Conservation (phyloP, 2,797 vertebrate genomes). For the Discoglossus pictus region DNA sequence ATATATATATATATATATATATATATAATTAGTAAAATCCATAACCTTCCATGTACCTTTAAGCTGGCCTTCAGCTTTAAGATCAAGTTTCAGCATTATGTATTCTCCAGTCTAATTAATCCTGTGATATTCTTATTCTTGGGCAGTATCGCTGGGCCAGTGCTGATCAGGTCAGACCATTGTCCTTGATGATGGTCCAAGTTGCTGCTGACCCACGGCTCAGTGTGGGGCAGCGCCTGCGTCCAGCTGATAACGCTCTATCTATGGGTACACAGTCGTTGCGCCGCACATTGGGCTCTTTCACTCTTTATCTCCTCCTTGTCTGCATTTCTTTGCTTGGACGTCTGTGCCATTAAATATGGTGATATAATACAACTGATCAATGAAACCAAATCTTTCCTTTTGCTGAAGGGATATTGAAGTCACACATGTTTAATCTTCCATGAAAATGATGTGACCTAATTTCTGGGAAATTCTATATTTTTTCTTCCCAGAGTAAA, state of each 20-base stretch:
- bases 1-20: too few species aligned
- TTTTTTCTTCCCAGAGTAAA: too few species aligned
- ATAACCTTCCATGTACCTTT: conserved; percentile 8
- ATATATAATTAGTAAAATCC: too few species aligned
- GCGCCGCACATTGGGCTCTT: conserved; percentile 20
- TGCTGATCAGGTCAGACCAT: conserved; percentile 60
- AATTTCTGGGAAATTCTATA: too few species aligned
- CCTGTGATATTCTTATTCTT: conserved; percentile 12
- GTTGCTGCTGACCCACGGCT: conserved; percentile 54
- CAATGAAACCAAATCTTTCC: too few species aligned
- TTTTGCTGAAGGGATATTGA: too few species aligned
- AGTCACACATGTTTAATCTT: too few species aligned
- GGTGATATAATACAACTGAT: too few species aligned
- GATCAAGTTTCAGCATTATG: not conserved
- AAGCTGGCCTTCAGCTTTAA: not conserved
- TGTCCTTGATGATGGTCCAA: conserved; percentile 61
- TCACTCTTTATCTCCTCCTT: conserved; percentile 18
- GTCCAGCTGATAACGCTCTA: conserved; percentile 60
- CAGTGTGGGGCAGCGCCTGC: conserved; percentile 60
- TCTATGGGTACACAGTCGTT: conserved; percentile 55
- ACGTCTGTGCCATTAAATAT: too few species aligned
- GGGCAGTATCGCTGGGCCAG: conserved; percentile 40
- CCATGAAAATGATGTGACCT: too few species aligned
- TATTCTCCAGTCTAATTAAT: conserved; percentile 22
- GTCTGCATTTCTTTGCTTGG: not conserved